These are phyloP conservation scores for Dicrurus megarhynchus DNA, from an alignment of 2,113 vertebrate species.

Conservation along the genomic window DNA sequence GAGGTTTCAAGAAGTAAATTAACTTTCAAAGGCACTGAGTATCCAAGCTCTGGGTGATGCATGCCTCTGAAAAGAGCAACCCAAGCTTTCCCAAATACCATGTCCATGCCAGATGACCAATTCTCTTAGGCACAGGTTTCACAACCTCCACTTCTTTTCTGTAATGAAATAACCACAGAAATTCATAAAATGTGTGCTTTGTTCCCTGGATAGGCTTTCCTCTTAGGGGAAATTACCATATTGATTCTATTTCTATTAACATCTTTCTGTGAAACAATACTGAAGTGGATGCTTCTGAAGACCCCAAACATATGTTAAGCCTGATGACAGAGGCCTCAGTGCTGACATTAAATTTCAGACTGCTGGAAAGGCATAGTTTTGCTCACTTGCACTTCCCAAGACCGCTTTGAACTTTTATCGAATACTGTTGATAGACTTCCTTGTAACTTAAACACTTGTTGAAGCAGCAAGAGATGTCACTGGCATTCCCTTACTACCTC, in stretches of 20 bases:
- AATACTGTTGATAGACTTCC: background rate
- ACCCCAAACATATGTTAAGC: background rate
- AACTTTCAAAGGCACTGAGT: background rate
- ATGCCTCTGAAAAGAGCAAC: background rate
- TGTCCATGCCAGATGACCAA: fast-evolving
- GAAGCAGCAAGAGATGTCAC: background rate
- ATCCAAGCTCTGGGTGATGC: background rate
- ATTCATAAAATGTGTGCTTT: slow-evolving; percentile 10
- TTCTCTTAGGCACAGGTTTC: background rate
- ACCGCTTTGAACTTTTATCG: background rate
- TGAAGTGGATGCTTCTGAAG: background rate
- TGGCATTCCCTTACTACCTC: background rate
- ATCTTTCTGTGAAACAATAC: slow-evolving; percentile 25
- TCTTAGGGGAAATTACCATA: slow-evolving; percentile 29
- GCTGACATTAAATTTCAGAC: background rate
- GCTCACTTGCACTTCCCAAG: background rate
- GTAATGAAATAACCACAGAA: background rate
- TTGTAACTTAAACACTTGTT: background rate
- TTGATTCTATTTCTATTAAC: slow-evolving; percentile 40
- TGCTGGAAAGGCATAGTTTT: slow-evolving; percentile 10
- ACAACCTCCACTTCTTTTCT: background rate
- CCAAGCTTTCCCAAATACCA: background rate
- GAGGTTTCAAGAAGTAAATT: background rate
- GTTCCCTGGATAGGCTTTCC: slow-evolving; percentile 19
- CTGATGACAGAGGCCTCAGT: background rate